phyloP scores from a whole-genome alignment of 2,888 invertebrate species.

The Zygothrica quintamaculata region DNA sequence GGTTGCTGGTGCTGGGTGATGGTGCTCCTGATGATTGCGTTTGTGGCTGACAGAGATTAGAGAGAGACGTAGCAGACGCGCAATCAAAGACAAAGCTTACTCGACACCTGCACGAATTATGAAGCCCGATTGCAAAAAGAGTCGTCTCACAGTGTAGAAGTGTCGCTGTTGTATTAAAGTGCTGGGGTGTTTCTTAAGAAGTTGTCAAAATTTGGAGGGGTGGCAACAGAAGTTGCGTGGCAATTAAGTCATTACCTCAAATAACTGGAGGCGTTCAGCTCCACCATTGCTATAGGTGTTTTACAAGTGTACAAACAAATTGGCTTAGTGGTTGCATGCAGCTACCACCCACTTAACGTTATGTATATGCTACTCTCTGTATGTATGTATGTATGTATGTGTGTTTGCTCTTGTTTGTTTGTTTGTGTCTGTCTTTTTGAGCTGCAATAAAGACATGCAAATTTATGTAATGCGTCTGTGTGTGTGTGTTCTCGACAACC shows the following conservation, averaged over 20 bases:
- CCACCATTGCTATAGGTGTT: constrained; percentile 61
- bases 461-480: constrained; percentile 58
- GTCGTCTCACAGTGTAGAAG: constrained; percentile 16
- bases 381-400: constrained; percentile 15
- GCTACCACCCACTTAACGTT: constrained; percentile 25
- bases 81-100: constrained; percentile 75
- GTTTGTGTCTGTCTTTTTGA: constrained; percentile 46
- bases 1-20: no score
- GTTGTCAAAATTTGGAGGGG: constrained; percentile 8
- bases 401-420: constrained; percentile 21
- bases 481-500: constrained; percentile 21
- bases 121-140: constrained; percentile 54
- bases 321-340: constrained; percentile 64
- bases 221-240: constrained; percentile 52
- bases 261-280: constrained; percentile 60
- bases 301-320: constrained; percentile 77
- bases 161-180: constrained; percentile 22
- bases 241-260: constrained; percentile 78
- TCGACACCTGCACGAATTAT: constrained; percentile 79
- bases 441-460: constrained; percentile 80
- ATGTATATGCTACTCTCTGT: constrained; percentile 9
- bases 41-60: constrained; percentile 75
- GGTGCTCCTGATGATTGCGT: constrained; percentile 45
- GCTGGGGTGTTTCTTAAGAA: background rate
- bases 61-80: constrained; percentile 69